Evolutionary conservation across 2,888 invertebrate species (phyloP), one percentile per base, ranked within the genome.

Genomic region (Epirrita christyi): DNA sequence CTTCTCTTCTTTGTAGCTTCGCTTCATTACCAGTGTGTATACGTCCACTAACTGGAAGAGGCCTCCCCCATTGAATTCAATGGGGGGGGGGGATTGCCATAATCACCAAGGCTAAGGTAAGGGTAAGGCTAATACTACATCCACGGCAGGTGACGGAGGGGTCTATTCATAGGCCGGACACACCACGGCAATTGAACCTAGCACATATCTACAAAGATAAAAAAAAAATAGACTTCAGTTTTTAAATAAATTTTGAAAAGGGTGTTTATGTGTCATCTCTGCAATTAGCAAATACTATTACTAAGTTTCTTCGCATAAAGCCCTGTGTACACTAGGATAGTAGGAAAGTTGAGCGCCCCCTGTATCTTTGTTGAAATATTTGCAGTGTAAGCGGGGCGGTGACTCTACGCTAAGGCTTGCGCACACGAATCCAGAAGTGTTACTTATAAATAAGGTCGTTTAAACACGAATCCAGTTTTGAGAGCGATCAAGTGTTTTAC

Each of bases 281-380:
- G 21, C 28, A 46, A 64, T 60, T 50, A 38, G 48, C 59, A 63
- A 49, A 61, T 55, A 67, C 59, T 62, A 55, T 63, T 64, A 64
- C 41, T 56, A 51, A 59, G 64, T 65, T 59, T 54, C 64, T 63
- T 50, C 43, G 49, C 40, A 64, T 62, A 65, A 82, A 84, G 81
- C 72, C 76, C 66, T 83, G 73, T 83, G 77, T 81, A 80, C 79
- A 82, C 72, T 75, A 59, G 81, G 79, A 78, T 80, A 84, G 86
- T 83, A 78, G 73, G 78, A 83, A 82, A 83, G 86, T 86, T 86
- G 86, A 86, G 88, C 83, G 85, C 77, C 86, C 76, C 83, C 82
- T 85, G 85, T 85, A 87, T 88, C 88, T 88, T 85, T 87, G 87
- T 86, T 81, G 84, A 87, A 89, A 89, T 89, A 90, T 90, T 90